phyloP scores from a whole-genome alignment of 2,113 vertebrate genomes.

The Progne subis region DNA sequence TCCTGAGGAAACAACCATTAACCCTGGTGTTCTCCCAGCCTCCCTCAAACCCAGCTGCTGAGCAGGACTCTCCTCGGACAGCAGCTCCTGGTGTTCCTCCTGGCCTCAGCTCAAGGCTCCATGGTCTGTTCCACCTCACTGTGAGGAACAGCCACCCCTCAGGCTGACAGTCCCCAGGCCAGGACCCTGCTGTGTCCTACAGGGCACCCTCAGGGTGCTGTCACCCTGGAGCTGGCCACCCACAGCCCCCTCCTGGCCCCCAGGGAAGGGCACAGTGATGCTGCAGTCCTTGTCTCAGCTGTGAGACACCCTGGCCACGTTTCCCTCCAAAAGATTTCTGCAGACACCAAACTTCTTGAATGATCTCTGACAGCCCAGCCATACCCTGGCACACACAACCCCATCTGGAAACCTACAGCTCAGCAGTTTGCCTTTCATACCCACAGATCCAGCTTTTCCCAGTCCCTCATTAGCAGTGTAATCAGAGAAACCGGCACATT shows the following conservation, averaged over 20 bases:
- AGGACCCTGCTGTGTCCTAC: background rate
- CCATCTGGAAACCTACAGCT: background rate
- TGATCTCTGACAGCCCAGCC: background rate
- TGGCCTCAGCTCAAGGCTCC: background rate
- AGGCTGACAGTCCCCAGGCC: background rate
- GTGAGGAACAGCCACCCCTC: background rate
- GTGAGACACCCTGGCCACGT: background rate
- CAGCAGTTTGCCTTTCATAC: background rate
- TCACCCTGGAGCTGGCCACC: background rate
- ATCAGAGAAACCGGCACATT: slow-evolving; percentile 10
- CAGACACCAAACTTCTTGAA: background rate
- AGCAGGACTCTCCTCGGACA: background rate
- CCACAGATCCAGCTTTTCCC: background rate
- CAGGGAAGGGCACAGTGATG: background rate
- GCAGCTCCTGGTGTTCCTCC: background rate
- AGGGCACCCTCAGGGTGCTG: fast-evolving
- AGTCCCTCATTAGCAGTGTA: background rate
- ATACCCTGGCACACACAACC: background rate
- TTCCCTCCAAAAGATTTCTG: background rate
- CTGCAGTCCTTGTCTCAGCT: background rate
- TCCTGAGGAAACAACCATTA: background rate
- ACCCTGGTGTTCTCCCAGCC: background rate
- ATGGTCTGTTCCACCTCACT: background rate
- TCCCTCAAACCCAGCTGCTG: background rate
- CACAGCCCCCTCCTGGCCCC: background rate